Percentiles rank a stretch among this genome's conserved stretches.
These are phyloP conservation scores for Torymus aiolomorphi DNA, from an alignment of 2,888 invertebrate genomes.

Conservation along the genomic window DNA sequence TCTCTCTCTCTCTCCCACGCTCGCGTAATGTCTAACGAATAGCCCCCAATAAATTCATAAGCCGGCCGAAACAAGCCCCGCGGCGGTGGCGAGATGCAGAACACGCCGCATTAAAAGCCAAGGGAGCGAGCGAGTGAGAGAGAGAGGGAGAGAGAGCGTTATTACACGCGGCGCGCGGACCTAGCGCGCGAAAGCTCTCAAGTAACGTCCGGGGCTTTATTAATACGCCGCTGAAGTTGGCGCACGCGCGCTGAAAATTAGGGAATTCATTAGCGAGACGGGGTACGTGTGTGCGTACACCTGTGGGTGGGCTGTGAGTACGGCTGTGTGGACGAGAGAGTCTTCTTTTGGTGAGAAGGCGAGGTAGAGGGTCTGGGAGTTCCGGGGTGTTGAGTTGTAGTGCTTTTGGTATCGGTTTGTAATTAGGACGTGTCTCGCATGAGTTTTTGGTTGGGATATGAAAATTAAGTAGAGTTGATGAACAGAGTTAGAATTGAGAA, in stretches of 20 bases:
- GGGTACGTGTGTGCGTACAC: too few relatives aligned
- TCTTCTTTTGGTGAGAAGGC: too few relatives aligned
- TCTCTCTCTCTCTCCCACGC: slow-evolving; percentile 63
- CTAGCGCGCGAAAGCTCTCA: slow-evolving; percentile 38
- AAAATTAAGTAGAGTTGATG: too few relatives aligned
- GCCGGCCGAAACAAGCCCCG: slow-evolving; percentile 68
- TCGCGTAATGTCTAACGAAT: slow-evolving; percentile 73
- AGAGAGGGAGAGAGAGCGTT: slow-evolving; percentile 30
- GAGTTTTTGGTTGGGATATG: too few relatives aligned
- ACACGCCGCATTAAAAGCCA: slow-evolving; percentile 64
- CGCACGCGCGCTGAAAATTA: slow-evolving; percentile 35
- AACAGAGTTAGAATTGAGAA: too few relatives aligned
- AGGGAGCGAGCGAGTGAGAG: background rate
- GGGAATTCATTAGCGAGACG: slow-evolving; percentile 39
- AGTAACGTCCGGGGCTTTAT: slow-evolving; percentile 53
- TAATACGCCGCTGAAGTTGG: slow-evolving; percentile 45
- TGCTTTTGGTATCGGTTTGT: too few relatives aligned
- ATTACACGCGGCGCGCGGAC: slow-evolving; percentile 27
- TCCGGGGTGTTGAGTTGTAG: too few relatives aligned
- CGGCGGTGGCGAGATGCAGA: slow-evolving; percentile 65
- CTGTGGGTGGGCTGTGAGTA: too few relatives aligned
- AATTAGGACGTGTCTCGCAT: too few relatives aligned
- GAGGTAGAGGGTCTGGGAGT: too few relatives aligned
- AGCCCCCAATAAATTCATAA: slow-evolving; percentile 75
- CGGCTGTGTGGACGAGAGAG: too few relatives aligned